Evolutionary conservation across 1,140 invertebrate genomes (phyloP).

Genomic region (Batillaria attramentaria): DNA sequence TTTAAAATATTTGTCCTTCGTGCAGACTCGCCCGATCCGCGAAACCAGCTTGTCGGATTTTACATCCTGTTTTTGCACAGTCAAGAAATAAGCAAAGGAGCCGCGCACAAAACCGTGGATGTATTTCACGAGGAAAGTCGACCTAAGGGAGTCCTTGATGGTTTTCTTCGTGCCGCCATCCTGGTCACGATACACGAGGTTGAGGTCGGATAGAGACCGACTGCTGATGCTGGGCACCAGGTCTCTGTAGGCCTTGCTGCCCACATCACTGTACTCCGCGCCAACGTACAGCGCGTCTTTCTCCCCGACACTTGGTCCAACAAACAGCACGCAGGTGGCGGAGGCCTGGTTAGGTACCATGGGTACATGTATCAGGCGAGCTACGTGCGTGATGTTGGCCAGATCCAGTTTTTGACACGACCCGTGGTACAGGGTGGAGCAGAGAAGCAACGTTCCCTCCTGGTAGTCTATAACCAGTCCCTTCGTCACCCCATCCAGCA

Average conservation of each 20-base stretch:
- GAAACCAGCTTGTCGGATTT: slow-evolving; percentile 80
- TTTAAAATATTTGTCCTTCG: slow-evolving; percentile 95
- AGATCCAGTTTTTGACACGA: slow-evolving; percentile 90
- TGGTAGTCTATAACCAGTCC: slow-evolving; percentile 94
- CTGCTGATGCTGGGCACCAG: slow-evolving; percentile 96
- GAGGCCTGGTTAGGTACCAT: slow-evolving; percentile 95
- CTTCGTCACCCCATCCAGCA: slow-evolving; percentile 95
- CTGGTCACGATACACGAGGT: slow-evolving; percentile 87
- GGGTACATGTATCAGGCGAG: slow-evolving; percentile 86
- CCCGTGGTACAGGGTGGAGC: slow-evolving; percentile 90
- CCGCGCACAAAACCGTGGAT: slow-evolving; percentile 95
- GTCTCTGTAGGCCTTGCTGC: slow-evolving; percentile 68
- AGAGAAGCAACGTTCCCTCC: slow-evolving; percentile 90
- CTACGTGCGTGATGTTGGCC: slow-evolving; percentile 89
- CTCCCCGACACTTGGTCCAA: slow-evolving; percentile 92
- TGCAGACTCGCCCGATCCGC: slow-evolving; percentile 95
- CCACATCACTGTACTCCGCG: slow-evolving; percentile 83
- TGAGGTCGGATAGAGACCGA: slow-evolving; percentile 90
- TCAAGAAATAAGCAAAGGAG: slow-evolving; percentile 97
- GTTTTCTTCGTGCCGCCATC: slow-evolving; percentile 53
- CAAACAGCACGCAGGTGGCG: slow-evolving; percentile 95
- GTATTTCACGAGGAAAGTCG: slow-evolving; percentile 82
- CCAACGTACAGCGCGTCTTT: slow-evolving; percentile 94
- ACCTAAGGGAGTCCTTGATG: slow-evolving; percentile 39
- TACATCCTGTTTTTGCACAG: slow-evolving; percentile 86